Conservation (phyloP, 2,888 invertebrate species). For the Melipona beecheii region DNA sequence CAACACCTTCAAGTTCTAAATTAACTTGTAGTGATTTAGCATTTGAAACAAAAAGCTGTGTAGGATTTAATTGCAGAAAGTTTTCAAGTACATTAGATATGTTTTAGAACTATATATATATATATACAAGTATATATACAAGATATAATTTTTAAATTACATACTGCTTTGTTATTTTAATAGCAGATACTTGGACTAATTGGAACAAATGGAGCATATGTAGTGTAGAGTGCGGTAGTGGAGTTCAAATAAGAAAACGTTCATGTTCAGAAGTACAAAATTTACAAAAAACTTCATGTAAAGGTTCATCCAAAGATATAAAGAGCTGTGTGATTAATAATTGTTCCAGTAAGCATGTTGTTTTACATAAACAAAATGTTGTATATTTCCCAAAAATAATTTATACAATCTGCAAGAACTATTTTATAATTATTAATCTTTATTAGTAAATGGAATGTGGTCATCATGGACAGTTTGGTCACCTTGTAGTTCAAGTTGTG, state of each 20-base stretch:
- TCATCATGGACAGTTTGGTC: conserved; percentile 87
- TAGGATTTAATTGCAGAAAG: conserved; percentile 60
- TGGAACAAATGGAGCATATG: conserved; percentile 64
- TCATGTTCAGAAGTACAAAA: conserved; percentile 64
- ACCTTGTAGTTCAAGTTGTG: conserved; percentile 86
- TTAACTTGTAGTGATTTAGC: conserved; percentile 57
- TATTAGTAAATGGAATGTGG: conserved; percentile 85
- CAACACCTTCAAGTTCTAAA: conserved; percentile 54
- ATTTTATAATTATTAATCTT: not conserved
- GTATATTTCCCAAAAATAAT: not conserved
- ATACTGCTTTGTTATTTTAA: not conserved
- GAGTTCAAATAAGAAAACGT: conserved; percentile 65
- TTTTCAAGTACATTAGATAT: conserved; percentile 32
- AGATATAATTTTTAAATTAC: not conserved
- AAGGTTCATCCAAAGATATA: conserved; percentile 84
- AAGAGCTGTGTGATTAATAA: conserved; percentile 82
- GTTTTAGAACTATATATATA: not conserved
- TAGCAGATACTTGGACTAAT: conserved; percentile 58
- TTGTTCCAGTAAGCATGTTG: conserved; percentile 76
- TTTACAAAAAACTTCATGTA: conserved; percentile 84
- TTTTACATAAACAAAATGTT: not conserved
- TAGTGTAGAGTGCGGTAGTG: conserved; percentile 62
- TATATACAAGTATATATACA: not conserved
- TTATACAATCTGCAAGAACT: not conserved
- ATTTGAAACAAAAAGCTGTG: conserved; percentile 54